Evolutionary conservation across 2,113 vertebrate genomes (phyloP).

Genomic region (Ovibos moschatus): DNA sequence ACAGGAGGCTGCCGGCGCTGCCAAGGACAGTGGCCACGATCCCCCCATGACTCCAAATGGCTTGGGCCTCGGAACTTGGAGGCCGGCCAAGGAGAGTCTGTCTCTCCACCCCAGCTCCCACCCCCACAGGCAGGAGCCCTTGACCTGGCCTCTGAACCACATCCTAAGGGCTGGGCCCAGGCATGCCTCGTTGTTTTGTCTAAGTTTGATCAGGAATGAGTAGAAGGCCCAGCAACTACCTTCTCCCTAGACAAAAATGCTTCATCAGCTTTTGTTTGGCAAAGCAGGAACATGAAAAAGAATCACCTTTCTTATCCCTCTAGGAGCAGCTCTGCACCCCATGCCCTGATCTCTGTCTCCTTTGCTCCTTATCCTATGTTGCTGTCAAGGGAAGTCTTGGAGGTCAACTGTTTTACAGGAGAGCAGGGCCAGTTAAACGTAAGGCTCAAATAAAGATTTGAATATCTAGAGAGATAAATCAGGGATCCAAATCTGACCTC

Average conservation of each 20-base stretch:
- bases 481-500: neutral
- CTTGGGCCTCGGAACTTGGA: neutral
- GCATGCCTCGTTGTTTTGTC: neutral
- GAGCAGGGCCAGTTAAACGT: neutral
- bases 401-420: no score
- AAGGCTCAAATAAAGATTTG: neutral
- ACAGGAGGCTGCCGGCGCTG: neutral
- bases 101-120: neutral
- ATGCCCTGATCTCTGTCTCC: no score
- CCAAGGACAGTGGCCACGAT: neutral
- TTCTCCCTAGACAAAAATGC: neutral
- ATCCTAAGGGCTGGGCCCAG: neutral
- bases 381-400: neutral
- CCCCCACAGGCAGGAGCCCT: no score
- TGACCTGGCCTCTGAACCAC: neutral
- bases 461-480: neutral
- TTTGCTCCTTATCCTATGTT: neutral
- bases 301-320: neutral
- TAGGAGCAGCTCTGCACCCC: neutral
- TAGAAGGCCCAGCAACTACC: neutral
- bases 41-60: neutral
- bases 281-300: neutral
- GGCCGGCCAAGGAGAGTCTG: accelerated
- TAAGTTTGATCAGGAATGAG: neutral
- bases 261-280: neutral